Percentiles rank a stretch among this genome's conserved stretches.
Conservation (phyloP, 2,888 invertebrate genomes). For the Cosmia pyralina region DNA sequence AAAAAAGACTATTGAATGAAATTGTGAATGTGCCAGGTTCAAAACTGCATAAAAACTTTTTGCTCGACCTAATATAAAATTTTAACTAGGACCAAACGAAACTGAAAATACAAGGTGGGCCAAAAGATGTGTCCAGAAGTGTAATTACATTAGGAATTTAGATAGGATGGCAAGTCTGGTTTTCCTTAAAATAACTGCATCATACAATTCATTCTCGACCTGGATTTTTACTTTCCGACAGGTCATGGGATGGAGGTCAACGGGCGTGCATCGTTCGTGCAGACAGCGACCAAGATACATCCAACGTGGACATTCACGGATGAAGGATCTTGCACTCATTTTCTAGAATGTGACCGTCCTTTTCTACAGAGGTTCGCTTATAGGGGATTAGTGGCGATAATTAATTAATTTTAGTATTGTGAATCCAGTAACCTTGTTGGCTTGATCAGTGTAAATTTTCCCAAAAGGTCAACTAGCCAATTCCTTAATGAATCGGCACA, state of each 20-base stretch:
- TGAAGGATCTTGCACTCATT: conserved; percentile 9
- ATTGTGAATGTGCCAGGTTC: too few relatives aligned
- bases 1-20: too few relatives aligned
- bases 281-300: not conserved
- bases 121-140: too few relatives aligned
- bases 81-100: too few relatives aligned
- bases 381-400: not conserved
- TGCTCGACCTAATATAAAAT: too few relatives aligned
- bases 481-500: not conserved
- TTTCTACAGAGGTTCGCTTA: too few relatives aligned
- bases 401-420: not conserved
- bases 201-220: not conserved
- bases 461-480: not conserved
- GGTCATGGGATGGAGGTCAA: conserved; percentile 12
- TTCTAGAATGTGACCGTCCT: not conserved
- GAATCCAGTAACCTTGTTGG: not conserved
- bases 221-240: conserved; percentile 15
- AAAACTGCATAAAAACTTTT: too few relatives aligned
- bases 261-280: not conserved
- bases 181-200: not conserved
- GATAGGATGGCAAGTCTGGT: not conserved
- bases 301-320: not conserved
- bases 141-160: not conserved
- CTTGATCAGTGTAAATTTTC: not conserved
- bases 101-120: too few relatives aligned